Evolutionary conservation across 2,113 vertebrate species (phyloP).

Genomic region (Onychostruthus taczanowskii): DNA sequence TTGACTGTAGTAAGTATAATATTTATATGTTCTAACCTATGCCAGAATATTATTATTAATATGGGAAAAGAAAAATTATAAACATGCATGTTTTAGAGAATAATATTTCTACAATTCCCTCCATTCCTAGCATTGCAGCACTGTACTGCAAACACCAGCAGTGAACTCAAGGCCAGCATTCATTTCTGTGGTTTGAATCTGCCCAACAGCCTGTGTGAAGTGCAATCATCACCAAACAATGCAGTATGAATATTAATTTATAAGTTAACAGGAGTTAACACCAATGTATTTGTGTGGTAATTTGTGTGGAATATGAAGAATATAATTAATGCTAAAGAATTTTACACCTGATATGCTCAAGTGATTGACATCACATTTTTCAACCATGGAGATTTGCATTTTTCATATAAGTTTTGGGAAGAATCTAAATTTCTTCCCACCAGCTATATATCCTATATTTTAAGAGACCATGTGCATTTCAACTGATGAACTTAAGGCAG

Average conservation of each 20-base stretch:
- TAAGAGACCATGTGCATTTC: neutral
- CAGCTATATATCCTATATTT: neutral
- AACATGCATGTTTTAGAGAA: neutral
- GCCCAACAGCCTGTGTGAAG: neutral
- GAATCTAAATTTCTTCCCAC: neutral
- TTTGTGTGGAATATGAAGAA: neutral
- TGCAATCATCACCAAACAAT: neutral
- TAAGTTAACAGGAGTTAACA: neutral
- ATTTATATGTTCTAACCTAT: conserved; percentile 5
- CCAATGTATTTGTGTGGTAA: neutral
- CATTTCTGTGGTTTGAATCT: neutral
- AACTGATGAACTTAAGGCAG: neutral
- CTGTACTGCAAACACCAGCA: neutral
- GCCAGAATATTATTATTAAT: neutral
- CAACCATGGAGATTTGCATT: neutral
- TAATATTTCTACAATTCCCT: neutral
- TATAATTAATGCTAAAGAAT: neutral
- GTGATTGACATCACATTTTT: neutral
- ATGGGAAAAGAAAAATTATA: neutral
- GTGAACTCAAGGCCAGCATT: neutral
- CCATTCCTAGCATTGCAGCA: neutral
- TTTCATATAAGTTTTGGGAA: neutral
- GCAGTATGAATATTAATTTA: neutral
- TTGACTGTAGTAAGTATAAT: neutral
- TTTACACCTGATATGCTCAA: neutral